Evolutionary conservation across 2,797 vertebrate species (phyloP).

Genomic region (Sternotherus odoratus): DNA sequence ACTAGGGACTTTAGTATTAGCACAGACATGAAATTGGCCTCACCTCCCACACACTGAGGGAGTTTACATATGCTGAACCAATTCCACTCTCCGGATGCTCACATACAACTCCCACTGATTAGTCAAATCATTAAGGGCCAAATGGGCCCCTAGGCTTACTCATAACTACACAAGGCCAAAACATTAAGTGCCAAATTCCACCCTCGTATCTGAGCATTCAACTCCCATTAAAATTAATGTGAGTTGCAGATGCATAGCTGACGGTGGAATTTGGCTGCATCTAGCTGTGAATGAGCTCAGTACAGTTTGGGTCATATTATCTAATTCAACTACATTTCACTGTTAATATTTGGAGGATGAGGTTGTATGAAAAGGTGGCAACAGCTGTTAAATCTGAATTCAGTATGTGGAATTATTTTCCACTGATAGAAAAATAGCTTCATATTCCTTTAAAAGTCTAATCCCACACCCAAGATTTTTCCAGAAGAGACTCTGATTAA

Average conservation of each 20-base stretch:
- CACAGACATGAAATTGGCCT: not conserved
- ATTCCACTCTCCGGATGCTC: constrained; percentile 35
- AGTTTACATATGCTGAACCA: not conserved
- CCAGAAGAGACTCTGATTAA: not conserved
- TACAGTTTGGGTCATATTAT: constrained; percentile 20
- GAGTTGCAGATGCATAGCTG: constrained; percentile 32
- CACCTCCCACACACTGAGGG: not conserved
- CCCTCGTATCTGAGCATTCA: rapidly evolving
- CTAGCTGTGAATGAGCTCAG: not conserved
- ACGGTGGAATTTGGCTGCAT: constrained; percentile 32
- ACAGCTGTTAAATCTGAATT: constrained; percentile 40
- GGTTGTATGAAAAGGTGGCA: constrained; percentile 42
- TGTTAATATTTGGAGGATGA: constrained; percentile 15
- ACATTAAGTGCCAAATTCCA: constrained; percentile 43
- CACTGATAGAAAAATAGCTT: constrained; percentile 17
- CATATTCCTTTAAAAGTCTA: not conserved
- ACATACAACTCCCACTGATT: constrained; percentile 22
- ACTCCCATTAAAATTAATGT: rapidly evolving
- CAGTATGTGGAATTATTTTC: constrained; percentile 37
- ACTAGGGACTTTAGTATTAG: not conserved
- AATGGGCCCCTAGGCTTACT: constrained; percentile 14
- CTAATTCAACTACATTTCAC: constrained; percentile 53
- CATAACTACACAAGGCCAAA: constrained; percentile 37
- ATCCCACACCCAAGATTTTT: not conserved
- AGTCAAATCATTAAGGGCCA: constrained; percentile 15